These are phyloP conservation scores for Drosophila sordidapex DNA, from an alignment of 2,888 invertebrate species.

Conservation along the genomic window DNA sequence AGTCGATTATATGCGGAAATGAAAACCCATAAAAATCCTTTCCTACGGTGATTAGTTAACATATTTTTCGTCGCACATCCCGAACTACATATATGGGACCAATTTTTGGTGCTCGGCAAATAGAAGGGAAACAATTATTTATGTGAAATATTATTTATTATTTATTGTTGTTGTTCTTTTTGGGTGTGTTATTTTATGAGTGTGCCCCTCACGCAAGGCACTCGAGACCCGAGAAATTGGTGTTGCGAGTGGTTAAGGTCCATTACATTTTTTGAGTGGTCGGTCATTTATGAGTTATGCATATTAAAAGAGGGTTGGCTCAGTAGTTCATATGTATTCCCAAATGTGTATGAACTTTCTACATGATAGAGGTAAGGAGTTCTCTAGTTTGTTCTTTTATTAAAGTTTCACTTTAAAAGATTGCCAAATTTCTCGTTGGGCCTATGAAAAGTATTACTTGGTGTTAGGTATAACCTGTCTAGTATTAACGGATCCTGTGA, in stretches of 20 bases:
- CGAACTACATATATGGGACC: constrained; percentile 18
- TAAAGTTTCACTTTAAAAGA: neutral
- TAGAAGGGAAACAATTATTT: constrained; percentile 83
- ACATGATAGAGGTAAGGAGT: neutral
- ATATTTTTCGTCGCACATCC: constrained; percentile 75
- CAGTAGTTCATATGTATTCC: neutral
- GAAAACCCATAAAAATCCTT: constrained; percentile 84
- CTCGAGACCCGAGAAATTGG: constrained; percentile 28
- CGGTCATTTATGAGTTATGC: constrained; percentile 59
- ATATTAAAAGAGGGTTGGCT: constrained; percentile 54
- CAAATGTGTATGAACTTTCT: neutral
- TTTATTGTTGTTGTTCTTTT: constrained; percentile 68
- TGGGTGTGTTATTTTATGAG: constrained; percentile 30
- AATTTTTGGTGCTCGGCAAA: constrained; percentile 30
- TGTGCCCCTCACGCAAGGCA: constrained; percentile 2
- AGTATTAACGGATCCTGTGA: neutral
- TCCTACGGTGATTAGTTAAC: constrained; percentile 84
- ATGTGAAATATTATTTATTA: constrained; percentile 84
- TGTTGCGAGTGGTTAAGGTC: constrained; percentile 58
- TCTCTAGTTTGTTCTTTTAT: neutral
- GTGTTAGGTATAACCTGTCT: neutral
- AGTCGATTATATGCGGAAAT: constrained; percentile 82
- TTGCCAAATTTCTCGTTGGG: neutral
- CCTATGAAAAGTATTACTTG: neutral
- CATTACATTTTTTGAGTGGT: constrained; percentile 60